Evolutionary conservation across 2,797 vertebrate genomes (phyloP).

Genomic region (Peromyscus nudipes): DNA sequence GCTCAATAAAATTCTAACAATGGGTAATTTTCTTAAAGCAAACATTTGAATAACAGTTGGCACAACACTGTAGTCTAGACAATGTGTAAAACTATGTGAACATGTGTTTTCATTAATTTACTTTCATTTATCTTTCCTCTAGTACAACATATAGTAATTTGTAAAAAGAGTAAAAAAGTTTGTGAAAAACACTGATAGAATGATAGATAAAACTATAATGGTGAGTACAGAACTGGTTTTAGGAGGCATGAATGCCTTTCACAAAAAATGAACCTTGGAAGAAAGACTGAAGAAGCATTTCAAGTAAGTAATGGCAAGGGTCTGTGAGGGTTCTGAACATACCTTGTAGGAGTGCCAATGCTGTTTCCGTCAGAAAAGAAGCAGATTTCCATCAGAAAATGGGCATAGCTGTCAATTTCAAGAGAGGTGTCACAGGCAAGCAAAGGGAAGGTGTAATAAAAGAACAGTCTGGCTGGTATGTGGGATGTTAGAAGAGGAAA

Average conservation of each 20-base stretch:
- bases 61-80: not conserved
- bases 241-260: not conserved
- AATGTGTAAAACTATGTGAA: not conserved
- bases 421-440: constrained; percentile 22
- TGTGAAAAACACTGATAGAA: not conserved
- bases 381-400: not conserved
- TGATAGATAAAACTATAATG: not conserved
- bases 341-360: not conserved
- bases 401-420: not conserved
- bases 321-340: not conserved
- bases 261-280: constrained; percentile 13
- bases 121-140: constrained; percentile 35
- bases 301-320: not conserved
- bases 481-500: not conserved
- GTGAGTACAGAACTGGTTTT: not conserved
- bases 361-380: not conserved
- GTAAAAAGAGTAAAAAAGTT: constrained; percentile 4
- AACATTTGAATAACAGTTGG: constrained; percentile 51
- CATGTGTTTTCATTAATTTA: not conserved
- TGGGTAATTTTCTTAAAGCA: constrained; percentile 30
- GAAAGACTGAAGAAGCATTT: constrained; percentile 11
- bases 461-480: not conserved
- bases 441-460: constrained; percentile 10
- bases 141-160: not conserved
- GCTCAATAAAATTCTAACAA: constrained; percentile 11